Evolutionary conservation across 2,888 invertebrate species (phyloP), one percentile per base, ranked within the genome.

Genomic region (Leptarthrus brevirostris): DNA sequence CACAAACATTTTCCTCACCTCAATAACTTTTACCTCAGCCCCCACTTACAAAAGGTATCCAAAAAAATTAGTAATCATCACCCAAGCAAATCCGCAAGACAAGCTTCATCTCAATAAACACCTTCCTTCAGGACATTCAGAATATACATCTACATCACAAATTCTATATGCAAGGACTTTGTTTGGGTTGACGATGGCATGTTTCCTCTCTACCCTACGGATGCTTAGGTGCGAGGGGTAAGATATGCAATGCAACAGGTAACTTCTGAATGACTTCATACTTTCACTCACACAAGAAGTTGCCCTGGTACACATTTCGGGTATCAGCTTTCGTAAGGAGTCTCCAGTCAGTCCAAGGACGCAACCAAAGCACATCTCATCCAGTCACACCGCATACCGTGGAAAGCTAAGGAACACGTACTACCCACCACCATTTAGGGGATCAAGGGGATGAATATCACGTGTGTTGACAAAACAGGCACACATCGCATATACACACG

Each of bases 241-340:
- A 58, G 69, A 72, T 72, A 69, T 74, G 75, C 69, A 72, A 34
- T 76, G 75, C 75, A 76, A 76, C 75, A 76, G 75, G 75, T 76
- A 74, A 76, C 74, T 74, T 75, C 69, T 75, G 75, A 74, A 76
- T 74, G 74, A 76, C 72, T 76, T 72, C 72, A 56, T 66, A 72
- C 72, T 54, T 53, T 56, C 72, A 74, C 72, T 72, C 72, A 72
- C 58, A 61, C 58, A 61, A 69, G 69, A 69, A 69, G 69, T 52
- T 69, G 69, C 69, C 69, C 34, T 69, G 69, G 69, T 69, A 52
- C 69, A 69, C 69, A 52, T 69, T 69, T 69, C 44, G 61, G 52
- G 64, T 34, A 58, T 56, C 34, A 26, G 73, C 69, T 54, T 66
- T 72, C 73, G 71, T 71, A 73, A 75, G 73, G 53, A 71, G 61